Base-by-base conservation (phyloP, 1,140 invertebrate species). In the Pantala flavescens region DNA sequence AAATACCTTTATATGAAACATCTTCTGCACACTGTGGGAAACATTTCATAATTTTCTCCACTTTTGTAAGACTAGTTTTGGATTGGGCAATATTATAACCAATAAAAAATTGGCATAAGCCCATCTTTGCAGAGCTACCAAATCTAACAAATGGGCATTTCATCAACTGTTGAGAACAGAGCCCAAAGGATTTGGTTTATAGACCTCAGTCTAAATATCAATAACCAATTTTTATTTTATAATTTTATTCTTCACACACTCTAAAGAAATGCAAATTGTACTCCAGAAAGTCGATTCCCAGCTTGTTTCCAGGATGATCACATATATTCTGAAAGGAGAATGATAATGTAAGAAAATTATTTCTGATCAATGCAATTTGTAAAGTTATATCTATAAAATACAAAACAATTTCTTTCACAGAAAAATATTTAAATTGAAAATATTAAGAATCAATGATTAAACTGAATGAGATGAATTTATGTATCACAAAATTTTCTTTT, bases 211-310 rank as follows among this genome's bases (percentile, higher is more conserved):
- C n/a, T 63, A 19, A 21, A 63, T 16, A 63, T 63, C 16, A 63
- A 63, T 36, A 5, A 36, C 28, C 28, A 36, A 63, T 19, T 63
- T 63, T 63, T 63, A 7, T 28, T 76, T 55, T n/a, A 11, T 36
- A 43, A 43, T 16, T 42, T 74, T 81, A 87, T 78, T 87, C 87
- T 77, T 84, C 83, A 81, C 87, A 89, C 77, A 86, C 83, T 81
- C 87, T 82, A 77, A 86, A 85, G 71, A 89, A 85, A 76, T 85
- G 82, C 75, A 89, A 87, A 78, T 88, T 88, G 80, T 86, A 88
- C 79, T 88, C 87, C 21, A 87, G 80, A 78, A 86, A 88, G 24
- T 86, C 82, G 16, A 81, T 78, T 73, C 84, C 84, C 28, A 84
- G 78, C 71, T 84, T 83, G 9, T 80, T 78, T 7, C 79, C 79